Conservation (phyloP, 2,797 vertebrate species). For the Labeo calbasu region DNA sequence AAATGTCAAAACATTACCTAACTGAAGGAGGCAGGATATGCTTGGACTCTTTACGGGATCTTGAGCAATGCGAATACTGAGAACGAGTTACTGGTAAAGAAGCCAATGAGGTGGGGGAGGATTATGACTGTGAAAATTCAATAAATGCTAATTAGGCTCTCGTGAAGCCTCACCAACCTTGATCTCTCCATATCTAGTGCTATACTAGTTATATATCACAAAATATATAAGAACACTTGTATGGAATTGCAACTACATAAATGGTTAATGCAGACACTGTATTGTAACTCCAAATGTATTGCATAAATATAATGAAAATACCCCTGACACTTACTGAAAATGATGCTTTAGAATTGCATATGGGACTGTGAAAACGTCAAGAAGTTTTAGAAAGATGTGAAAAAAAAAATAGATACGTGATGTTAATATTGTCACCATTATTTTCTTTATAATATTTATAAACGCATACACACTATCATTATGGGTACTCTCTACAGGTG, state of each 20-base stretch:
- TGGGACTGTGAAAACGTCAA: not conserved
- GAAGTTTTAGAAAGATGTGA: not conserved
- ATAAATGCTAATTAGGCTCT: slow-evolving; percentile 53
- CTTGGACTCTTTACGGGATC: slow-evolving; percentile 57
- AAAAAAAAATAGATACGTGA: not conserved
- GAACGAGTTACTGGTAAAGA: slow-evolving; percentile 20
- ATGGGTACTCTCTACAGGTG: too few species aligned
- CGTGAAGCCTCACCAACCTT: not conserved
- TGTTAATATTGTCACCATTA: not conserved
- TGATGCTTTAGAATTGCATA: not conserved
- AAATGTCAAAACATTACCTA: slow-evolving; percentile 73
- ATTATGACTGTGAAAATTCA: slow-evolving; percentile 43
- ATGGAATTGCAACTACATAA: not conserved
- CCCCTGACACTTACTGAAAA: not conserved
- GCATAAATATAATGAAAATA: not conserved
- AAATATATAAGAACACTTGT: not conserved
- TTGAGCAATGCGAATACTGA: slow-evolving; percentile 1
- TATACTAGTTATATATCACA: not conserved
- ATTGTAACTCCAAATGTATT: not conserved
- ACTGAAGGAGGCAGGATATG: slow-evolving; percentile 60
- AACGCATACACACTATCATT: too few species aligned
- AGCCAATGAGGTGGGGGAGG: slow-evolving; percentile 40
- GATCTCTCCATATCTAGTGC: not conserved
- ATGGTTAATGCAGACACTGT: not conserved
- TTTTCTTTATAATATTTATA: too few species aligned